A percentile compares a stretch with the other conserved stretches of the same genome.
Evolutionary conservation across 2,888 invertebrate genomes (phyloP).

Genomic region (Chrysolina americana): DNA sequence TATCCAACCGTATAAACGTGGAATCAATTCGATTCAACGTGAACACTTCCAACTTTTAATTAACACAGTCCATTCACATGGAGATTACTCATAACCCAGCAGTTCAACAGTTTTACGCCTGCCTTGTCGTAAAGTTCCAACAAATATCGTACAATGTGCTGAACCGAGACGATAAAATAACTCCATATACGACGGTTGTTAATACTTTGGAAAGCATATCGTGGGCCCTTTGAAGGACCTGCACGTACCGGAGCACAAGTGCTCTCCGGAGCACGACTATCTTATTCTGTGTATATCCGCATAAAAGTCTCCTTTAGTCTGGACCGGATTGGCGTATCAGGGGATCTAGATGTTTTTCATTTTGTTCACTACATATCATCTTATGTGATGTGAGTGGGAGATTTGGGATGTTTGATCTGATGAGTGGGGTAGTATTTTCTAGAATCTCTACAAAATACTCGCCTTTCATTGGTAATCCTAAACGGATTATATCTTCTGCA

Average conservation of each 20-base stretch:
- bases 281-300: slow-evolving; percentile 35
- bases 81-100: neutral
- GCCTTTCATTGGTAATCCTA: too few species aligned
- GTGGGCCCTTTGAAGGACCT: slow-evolving; percentile 25
- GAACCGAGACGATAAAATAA: slow-evolving; percentile 33
- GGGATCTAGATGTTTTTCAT: neutral
- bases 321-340: neutral
- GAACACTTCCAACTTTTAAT: neutral
- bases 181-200: slow-evolving; percentile 33
- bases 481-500: too few species aligned
- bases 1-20: too few species aligned
- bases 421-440: too few species aligned
- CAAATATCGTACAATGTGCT: slow-evolving; percentile 31
- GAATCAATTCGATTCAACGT: too few species aligned
- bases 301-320: slow-evolving; percentile 35
- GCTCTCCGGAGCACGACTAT: slow-evolving; percentile 37
- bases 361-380: too few species aligned
- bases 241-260: slow-evolving; percentile 42
- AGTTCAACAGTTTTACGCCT: neutral
- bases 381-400: too few species aligned
- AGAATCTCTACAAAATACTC: too few species aligned
- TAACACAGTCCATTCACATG: neutral
- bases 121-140: neutral
- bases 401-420: too few species aligned
- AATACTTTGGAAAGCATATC: slow-evolving; percentile 33